phyloP scores from a whole-genome alignment of 2,888 invertebrate genomes.

The Noctua comes region DNA sequence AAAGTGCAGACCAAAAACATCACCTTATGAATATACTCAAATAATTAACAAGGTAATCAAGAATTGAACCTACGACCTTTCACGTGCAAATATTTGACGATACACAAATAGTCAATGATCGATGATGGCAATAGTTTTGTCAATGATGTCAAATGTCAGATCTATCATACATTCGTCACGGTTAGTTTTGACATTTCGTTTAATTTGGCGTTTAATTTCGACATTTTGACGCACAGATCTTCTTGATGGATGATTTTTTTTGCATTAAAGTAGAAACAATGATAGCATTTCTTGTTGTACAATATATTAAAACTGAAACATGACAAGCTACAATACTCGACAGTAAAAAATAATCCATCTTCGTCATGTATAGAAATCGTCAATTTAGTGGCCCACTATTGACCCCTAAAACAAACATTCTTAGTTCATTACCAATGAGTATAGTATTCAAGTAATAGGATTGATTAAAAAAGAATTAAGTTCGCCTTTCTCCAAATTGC shows the following conservation, averaged over 20 bases:
- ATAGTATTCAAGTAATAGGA: background rate
- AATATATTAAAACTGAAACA: background rate
- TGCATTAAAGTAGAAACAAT: constrained; percentile 12
- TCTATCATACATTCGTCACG: constrained; percentile 62
- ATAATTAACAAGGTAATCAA: constrained; percentile 41
- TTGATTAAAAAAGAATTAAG: background rate
- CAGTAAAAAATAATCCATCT: constrained; percentile 15
- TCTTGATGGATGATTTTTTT: constrained; percentile 25
- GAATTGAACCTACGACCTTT: constrained; percentile 56
- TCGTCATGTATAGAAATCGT: background rate
- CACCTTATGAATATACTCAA: background rate
- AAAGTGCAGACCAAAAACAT: constrained; percentile 7
- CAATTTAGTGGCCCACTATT: background rate
- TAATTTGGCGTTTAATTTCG: constrained; percentile 45
- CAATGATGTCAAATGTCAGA: constrained; percentile 64
- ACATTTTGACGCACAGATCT: constrained; percentile 38
- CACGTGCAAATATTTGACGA: constrained; percentile 58
- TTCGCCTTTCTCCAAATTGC: constrained; percentile 16
- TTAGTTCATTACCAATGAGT: background rate
- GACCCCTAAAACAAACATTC: background rate
- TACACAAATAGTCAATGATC: constrained; percentile 52
- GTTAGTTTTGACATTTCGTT: constrained; percentile 51
- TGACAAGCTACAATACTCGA: background rate
- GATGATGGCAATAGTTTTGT: constrained; percentile 57
- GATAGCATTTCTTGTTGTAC: background rate